Conservation (phyloP, 2,888 invertebrate species). For the Ecliptopera silaceata region DNA sequence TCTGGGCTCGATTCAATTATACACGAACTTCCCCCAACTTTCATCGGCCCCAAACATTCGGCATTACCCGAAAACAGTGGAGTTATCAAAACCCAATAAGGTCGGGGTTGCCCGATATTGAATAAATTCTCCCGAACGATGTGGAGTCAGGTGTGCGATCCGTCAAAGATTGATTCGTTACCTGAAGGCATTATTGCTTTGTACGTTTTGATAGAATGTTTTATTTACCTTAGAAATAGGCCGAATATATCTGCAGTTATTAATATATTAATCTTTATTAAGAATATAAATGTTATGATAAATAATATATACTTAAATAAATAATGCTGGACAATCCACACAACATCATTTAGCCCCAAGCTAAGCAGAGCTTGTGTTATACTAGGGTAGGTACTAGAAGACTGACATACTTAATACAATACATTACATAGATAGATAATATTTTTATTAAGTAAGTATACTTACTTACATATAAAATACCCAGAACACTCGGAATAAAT, state of each 20-base stretch:
- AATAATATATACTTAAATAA: too few species aligned
- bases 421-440: too few species aligned
- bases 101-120: slow-evolving; percentile 32
- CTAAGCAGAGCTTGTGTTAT: too few species aligned
- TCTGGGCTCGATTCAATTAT: neutral
- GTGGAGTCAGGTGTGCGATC: slow-evolving; percentile 32
- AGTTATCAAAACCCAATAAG: slow-evolving; percentile 35
- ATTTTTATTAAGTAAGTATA: too few species aligned
- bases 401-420: too few species aligned
- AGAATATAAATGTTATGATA: too few species aligned
- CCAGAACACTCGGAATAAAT: too few species aligned
- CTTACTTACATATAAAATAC: too few species aligned
- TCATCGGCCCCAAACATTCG: neutral
- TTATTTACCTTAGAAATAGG: slow-evolving; percentile 15
- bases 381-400: too few species aligned
- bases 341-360: too few species aligned
- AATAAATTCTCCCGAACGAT: slow-evolving; percentile 31
- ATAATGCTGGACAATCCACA: too few species aligned
- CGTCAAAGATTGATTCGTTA: slow-evolving; percentile 31
- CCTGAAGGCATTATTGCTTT: slow-evolving; percentile 16
- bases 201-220: slow-evolving; percentile 21
- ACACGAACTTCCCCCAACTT: neutral
- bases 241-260: neutral
- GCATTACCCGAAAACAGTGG: slow-evolving; percentile 18
- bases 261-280: too few species aligned